phyloP scores from a whole-genome alignment of 1,140 invertebrate species.

The Heliconius himera region DNA sequence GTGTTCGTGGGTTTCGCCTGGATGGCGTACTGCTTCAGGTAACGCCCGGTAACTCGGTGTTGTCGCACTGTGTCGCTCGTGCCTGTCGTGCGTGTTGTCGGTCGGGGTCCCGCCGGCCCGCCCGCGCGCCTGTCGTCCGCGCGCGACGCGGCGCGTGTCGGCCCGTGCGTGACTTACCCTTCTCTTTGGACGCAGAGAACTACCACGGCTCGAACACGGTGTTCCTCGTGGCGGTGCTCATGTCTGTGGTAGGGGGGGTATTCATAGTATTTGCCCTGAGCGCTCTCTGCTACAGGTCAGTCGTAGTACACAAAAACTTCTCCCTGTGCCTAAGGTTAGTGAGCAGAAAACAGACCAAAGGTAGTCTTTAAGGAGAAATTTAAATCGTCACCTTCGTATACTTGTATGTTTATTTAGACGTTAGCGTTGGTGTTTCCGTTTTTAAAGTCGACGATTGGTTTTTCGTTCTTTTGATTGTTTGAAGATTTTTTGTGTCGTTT shows the following conservation, averaged over 20 bases:
- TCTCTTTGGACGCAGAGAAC: constrained; percentile 88
- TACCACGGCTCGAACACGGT: constrained; percentile 97
- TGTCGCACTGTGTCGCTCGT: constrained; percentile 70
- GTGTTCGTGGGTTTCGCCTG: constrained; percentile 97
- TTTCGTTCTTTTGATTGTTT: constrained; percentile 66
- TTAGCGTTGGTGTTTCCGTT: constrained; percentile 80
- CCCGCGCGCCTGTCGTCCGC: constrained; percentile 51
- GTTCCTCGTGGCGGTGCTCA: constrained; percentile 98
- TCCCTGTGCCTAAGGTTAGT: constrained; percentile 98
- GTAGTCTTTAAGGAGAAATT: constrained; percentile 83
- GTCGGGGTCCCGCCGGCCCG: constrained; percentile 57
- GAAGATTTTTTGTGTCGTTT: constrained; percentile 73
- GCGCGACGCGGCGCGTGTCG: constrained; percentile 49
- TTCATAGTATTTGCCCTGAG: constrained; percentile 98
- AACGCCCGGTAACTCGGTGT: constrained; percentile 80
- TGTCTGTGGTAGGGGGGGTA: constrained; percentile 98
- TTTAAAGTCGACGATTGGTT: constrained; percentile 77
- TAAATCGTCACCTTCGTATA: constrained; percentile 81
- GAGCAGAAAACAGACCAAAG: constrained; percentile 89
- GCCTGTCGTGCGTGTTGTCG: constrained; percentile 63
- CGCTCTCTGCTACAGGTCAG: constrained; percentile 99
- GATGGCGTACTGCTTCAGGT: constrained; percentile 98
- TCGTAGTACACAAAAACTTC: constrained; percentile 98
- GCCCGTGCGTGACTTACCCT: constrained; percentile 62
- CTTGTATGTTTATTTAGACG: constrained; percentile 79